phyloP scores from a whole-genome alignment of 2,797 vertebrate species.

The Typhlichthys subterraneus region DNA sequence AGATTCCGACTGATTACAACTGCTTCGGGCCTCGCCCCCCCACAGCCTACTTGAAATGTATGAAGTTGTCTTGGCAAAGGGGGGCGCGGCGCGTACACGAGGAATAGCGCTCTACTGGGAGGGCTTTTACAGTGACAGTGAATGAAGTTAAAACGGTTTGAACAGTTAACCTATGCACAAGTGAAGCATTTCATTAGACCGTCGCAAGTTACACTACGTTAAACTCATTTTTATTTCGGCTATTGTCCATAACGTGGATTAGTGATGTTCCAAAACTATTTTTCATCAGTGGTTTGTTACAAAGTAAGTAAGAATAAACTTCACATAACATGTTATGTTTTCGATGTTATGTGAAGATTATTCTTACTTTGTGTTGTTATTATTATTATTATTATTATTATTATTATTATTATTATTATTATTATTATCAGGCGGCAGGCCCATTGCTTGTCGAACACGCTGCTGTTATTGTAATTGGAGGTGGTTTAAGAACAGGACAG shows the following conservation, averaged over 20 bases:
- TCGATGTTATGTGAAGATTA: background rate
- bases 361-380: background rate
- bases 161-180: too few species aligned
- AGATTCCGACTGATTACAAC: background rate
- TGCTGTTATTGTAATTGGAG: slow-evolving; percentile 40
- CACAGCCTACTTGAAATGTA: too few species aligned
- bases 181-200: too few species aligned
- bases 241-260: too few species aligned
- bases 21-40: background rate
- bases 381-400: background rate
- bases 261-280: background rate
- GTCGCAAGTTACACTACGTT: too few species aligned
- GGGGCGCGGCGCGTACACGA: too few species aligned
- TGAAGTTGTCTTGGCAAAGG: too few species aligned
- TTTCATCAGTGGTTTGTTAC: background rate
- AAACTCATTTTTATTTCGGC: too few species aligned
- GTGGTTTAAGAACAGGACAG: slow-evolving; percentile 52
- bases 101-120: too few species aligned
- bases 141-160: too few species aligned
- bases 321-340: background rate
- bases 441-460: background rate
- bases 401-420: slow-evolving; percentile 3
- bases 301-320: background rate
- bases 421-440: background rate
- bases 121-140: too few species aligned